Base-by-base conservation (phyloP, 2,113 vertebrate species). In the Calyptomena viridis region DNA sequence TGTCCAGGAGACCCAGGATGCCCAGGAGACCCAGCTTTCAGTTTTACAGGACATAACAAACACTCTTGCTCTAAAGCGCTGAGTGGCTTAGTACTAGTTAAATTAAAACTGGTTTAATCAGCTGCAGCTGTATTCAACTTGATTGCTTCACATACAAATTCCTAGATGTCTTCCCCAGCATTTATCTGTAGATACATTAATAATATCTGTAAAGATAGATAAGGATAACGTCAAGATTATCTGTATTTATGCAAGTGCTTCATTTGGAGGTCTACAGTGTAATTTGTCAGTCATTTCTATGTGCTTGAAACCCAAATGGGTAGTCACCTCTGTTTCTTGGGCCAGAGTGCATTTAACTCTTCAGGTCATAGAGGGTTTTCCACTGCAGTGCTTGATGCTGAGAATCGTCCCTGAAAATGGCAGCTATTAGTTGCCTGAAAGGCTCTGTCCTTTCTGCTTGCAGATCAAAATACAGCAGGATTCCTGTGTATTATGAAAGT, bases 81-180 rank as follows among this genome's bases (percentile, higher is more conserved):
- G 74, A 67, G 74, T 35, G 66, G 39, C 22, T 92, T 4, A 3
- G 31, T 86, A 30, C 55, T 94, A 76, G 52, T 95, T 92, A 89
- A 88, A 91, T 94, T 95, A 79, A 94, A 89, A 56, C 80, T 95
- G 71, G 31, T 90, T 91, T 52, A 53, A 46, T 86, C 75, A 85
- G 85, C 50, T 81, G 56, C 86, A 94, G 69, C 55, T 87, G 37
- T 62, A 79, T 82, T 74, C 78, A 20, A 27, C 64, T 94, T 92
- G 19, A 33, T 84, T 94, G 89, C 67, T 85, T 93, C 88, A 64
- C 80, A 73, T 47, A 56, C 27, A 52, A 37, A 76, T 92, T 84
- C 50, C 83, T 93, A 39, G 18, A 63, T 77, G 8, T 95, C 82
- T 91, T 93, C 53, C 59, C 78, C 66, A 74, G 60, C 74, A 64